These are phyloP conservation scores for Zeus faber DNA, from an alignment of 2,113 vertebrate genomes.

Conservation along the genomic window DNA sequence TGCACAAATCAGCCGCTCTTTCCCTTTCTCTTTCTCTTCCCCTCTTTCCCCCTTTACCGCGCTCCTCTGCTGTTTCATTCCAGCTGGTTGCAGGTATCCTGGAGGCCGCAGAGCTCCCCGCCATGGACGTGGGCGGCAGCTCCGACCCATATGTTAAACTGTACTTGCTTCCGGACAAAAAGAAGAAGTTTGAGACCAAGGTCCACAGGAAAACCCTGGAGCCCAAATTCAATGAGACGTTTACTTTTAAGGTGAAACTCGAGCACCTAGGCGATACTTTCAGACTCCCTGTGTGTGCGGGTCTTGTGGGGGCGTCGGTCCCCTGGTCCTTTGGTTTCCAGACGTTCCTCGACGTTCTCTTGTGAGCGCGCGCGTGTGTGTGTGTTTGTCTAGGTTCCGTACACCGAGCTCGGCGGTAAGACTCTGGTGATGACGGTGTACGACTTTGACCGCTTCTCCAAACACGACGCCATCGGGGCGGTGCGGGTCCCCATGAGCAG, in stretches of 20 bases:
- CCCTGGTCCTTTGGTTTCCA: neutral
- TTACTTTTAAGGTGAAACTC: slow-evolving; percentile 83
- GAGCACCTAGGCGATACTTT: neutral
- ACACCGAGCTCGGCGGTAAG: slow-evolving; percentile 92
- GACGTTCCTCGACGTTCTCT: neutral
- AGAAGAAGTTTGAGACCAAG: slow-evolving; percentile 88
- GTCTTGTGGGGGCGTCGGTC: neutral
- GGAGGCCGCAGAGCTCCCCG: slow-evolving; percentile 81
- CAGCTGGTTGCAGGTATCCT: slow-evolving; percentile 80
- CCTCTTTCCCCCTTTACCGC: slow-evolving; percentile 8
- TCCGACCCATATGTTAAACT: slow-evolving; percentile 89
- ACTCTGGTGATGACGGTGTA: slow-evolving; percentile 94
- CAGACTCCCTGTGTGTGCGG: no score
- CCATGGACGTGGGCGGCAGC: slow-evolving; percentile 87
- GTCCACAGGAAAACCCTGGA: slow-evolving; percentile 88
- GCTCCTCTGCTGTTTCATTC: slow-evolving; percentile 11
- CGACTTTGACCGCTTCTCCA: slow-evolving; percentile 95
- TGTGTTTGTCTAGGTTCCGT: slow-evolving; percentile 77
- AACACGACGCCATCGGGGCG: slow-evolving; percentile 94
- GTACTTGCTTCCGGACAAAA: slow-evolving; percentile 87
- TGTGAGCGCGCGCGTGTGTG: slow-evolving; percentile 7
- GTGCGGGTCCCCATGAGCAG: slow-evolving; percentile 94
- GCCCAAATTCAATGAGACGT: slow-evolving; percentile 84
- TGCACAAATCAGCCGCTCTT: slow-evolving; percentile 29
- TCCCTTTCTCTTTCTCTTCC: slow-evolving; percentile 7